A percentile compares a stretch with the other conserved stretches of the same genome.
These are phyloP conservation scores for Hycleus cichorii DNA, from an alignment of 1,140 invertebrate genomes.

Conservation along the genomic window DNA sequence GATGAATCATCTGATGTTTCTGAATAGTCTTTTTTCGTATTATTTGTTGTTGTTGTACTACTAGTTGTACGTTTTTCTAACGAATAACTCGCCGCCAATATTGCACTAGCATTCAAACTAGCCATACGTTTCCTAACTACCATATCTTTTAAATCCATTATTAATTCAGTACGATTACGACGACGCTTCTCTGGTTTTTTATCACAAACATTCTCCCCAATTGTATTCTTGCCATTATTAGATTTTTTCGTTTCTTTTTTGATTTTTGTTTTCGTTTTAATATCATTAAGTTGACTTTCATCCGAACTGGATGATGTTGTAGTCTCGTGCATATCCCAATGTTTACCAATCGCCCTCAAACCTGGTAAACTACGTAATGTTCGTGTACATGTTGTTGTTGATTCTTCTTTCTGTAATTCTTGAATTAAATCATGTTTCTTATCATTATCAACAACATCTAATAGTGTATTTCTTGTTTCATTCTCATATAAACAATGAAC, in stretches of 20 bases:
- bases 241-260: slow-evolving; percentile 19
- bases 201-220: slow-evolving; percentile 2
- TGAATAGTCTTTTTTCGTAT: slow-evolving; percentile 47
- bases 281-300: slow-evolving; percentile 17
- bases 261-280: slow-evolving; percentile 15
- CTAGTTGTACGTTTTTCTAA: slow-evolving; percentile 57
- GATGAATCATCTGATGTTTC: slow-evolving; percentile 46
- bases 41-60: no score
- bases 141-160: slow-evolving; percentile 81
- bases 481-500: slow-evolving; percentile 88
- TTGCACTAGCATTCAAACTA: slow-evolving; percentile 85
- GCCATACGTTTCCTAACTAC: slow-evolving; percentile 87
- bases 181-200: slow-evolving; percentile 29
- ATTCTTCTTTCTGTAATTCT: slow-evolving; percentile 20
- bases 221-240: slow-evolving; percentile 3
- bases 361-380: slow-evolving; percentile 65
- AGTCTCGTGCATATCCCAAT: slow-evolving; percentile 67
- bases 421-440: slow-evolving; percentile 13
- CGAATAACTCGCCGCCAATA: slow-evolving; percentile 81
- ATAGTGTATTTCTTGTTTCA: slow-evolving; percentile 65
- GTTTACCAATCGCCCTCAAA: slow-evolving; percentile 66
- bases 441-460: slow-evolving; percentile 44
- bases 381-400: slow-evolving; percentile 41
- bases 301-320: slow-evolving; percentile 47
- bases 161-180: slow-evolving; percentile 52